Base-by-base conservation (phyloP, 2,113 vertebrate species). In the Semicossyphus pulcher region DNA sequence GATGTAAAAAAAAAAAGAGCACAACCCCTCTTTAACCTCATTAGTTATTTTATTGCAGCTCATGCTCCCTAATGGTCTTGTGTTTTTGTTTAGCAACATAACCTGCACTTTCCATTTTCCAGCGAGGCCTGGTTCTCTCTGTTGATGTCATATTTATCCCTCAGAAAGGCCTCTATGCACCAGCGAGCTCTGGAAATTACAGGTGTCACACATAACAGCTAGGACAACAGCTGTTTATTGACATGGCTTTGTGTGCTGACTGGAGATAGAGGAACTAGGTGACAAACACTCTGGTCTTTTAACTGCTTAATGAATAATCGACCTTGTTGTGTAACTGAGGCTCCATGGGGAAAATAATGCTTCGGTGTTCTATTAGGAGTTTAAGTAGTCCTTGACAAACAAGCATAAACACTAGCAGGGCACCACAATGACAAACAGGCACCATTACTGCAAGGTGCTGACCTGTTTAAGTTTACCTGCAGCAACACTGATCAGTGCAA, bases 51-150 rank as follows among this genome's bases (percentile, higher is more conserved):
- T 42, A 51, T 31, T 53, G 53, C 29, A 8, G 29, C 36, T 34
- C 34, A 21, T 23, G 29, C 31, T 72, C n/a, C 9, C 25, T 66
- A 29, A 60, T 39, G 26, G 10, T 31, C 1, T 26, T 0, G 1
- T 23, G 25, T 47, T 28, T 51, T 58, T 56, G 58, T 37, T 5
- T 21, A 9, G 39, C 20, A 16, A 5, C 51, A 31, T 31, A 81
- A 78, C 25, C 29, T 54, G 11, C 74, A 37, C 29, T 48, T 21
- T 56, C 23, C 18, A 28, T 68, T 68, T 61, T 42, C 18, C 26
- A 15, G 5, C n/a, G n/a, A 23, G 32, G 28, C 41, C 32, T 15
- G 23, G 16, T 39, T 54, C 25, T 37, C 14, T 18, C 5, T 16
- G 1, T 41, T 31, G 29, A 18, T 56, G 32, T 61, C 48, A 10